Evolutionary conservation across 2,888 invertebrate genomes (phyloP), one percentile per base, ranked within the genome.

Genomic region (Polydrusus pterygomalis): DNA sequence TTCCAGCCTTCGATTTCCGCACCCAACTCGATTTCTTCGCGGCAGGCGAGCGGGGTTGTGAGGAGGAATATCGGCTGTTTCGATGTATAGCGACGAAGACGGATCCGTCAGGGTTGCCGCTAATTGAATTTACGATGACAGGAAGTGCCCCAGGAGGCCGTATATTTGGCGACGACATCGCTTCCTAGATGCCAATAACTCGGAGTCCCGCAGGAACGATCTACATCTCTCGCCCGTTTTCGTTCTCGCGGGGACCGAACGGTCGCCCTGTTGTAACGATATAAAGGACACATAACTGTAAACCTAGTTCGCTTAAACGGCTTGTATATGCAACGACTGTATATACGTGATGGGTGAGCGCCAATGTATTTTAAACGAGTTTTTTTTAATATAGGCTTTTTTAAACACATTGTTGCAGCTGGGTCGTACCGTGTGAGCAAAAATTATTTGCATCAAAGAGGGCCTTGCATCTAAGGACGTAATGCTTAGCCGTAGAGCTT

Each of bases 101-200:
- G 80, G 80, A 82, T 82, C 79, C 81, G 80, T 79, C 82, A 79
- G 83, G 82, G 83, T 84, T 82, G 84, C 83, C 84, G 84, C 86
- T 87, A 87, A 87, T 87, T 86, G 87, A 87, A 87, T 87, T 87
- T 87, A 87, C 87, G 87, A 86, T 86, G 87, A 87, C 87, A 86
- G 85, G 84, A 84, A 82, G 83, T 82, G 84, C 85, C 86, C 86
- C 86, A 82, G 84, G 86, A 85, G 86, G 86, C 86, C 84, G 86
- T 87, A 86, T 86, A 87, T 87, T 86, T 86, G 86, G 86, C 86
- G 86, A 86, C 85, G 87, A 86, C 86, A 85, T 85, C 84, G 85
- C 84, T 85, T 85, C 83, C 84, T 83, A 85, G 86, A 86, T 86
- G 86, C 85, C 86, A 86, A 86, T 86, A 86, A 86, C 85, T 84